These are phyloP conservation scores for Corticium candelabrum DNA, from an alignment of 37 sponge, comb jelly and placozoan species.

Conservation along the genomic window DNA sequence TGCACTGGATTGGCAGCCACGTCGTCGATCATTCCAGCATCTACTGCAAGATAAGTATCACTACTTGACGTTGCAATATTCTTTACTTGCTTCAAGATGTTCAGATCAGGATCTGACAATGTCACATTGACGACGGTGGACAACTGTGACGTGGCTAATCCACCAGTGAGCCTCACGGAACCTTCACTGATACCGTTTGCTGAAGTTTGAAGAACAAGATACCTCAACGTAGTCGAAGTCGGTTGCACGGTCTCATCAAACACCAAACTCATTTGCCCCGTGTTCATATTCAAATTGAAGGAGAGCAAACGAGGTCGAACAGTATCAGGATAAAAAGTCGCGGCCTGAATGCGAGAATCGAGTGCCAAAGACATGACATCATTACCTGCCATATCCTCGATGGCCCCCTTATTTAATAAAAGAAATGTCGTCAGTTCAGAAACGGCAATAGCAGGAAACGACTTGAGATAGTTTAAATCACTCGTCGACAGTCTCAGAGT, in stretches of 20 bases:
- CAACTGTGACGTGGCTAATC: neutral
- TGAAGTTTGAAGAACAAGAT: conserved; percentile 38
- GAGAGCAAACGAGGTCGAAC: conserved; percentile 43
- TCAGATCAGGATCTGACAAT: conserved; percentile 39
- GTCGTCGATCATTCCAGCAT: conserved; percentile 60
- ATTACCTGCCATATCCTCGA: conserved; percentile 58
- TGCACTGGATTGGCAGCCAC: conserved; percentile 52
- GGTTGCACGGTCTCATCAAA: conserved; percentile 71
- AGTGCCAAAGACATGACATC: conserved; percentile 37
- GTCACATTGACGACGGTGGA: neutral
- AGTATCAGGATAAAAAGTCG: conserved; percentile 36
- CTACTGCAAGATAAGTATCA: conserved; percentile 60
- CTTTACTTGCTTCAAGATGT: conserved; percentile 41
- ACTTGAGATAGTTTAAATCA: conserved; percentile 66
- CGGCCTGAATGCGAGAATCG: conserved; percentile 32
- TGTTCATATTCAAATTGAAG: conserved; percentile 54
- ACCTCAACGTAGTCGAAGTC: conserved; percentile 23
- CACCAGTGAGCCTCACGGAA: no score
- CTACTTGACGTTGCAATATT: conserved; percentile 45
- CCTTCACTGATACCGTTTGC: no score
- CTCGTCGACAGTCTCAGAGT: conserved; percentile 41
- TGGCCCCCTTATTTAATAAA: conserved; percentile 60
- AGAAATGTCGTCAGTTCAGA: conserved; percentile 29
- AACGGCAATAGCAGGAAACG: conserved; percentile 49
- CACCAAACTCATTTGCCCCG: conserved; percentile 33